Percentiles rank a stretch among this genome's conserved stretches.
Conservation (phyloP, 2,888 invertebrate genomes). For the Thumatha senex region DNA sequence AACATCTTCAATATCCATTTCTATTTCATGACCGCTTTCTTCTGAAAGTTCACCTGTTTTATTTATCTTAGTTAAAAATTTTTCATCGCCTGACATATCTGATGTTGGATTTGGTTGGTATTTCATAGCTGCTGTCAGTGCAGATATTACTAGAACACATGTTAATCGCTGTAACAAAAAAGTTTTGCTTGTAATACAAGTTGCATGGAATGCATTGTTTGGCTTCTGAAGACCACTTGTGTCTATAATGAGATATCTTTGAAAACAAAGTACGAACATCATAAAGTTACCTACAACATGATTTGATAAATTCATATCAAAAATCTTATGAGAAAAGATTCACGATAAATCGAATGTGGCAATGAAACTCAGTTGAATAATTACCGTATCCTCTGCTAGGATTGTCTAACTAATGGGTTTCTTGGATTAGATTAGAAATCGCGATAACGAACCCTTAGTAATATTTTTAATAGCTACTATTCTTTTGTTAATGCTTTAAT, state of each 20-base stretch:
- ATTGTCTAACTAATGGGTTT: slow-evolving; percentile 12
- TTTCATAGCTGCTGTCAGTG: slow-evolving; percentile 53
- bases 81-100: slow-evolving; percentile 73
- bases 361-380: slow-evolving; percentile 54
- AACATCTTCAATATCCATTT: slow-evolving; percentile 61
- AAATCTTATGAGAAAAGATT: slow-evolving; percentile 50
- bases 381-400: slow-evolving; percentile 58
- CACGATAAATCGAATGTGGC: slow-evolving; percentile 51
- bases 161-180: slow-evolving; percentile 52
- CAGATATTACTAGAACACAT: slow-evolving; percentile 46
- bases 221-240: background rate
- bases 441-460: slow-evolving; percentile 12
- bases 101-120: slow-evolving; percentile 64
- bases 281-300: slow-evolving; percentile 7
- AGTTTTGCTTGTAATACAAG: slow-evolving; percentile 13
- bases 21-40: slow-evolving; percentile 70
- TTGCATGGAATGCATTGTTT: slow-evolving; percentile 20
- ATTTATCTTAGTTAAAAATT: slow-evolving; percentile 47
- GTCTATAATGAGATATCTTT: background rate
- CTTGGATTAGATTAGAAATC: slow-evolving; percentile 13
- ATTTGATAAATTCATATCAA: slow-evolving; percentile 18
- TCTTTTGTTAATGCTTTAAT: slow-evolving; percentile 6
- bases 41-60: slow-evolving; percentile 65
- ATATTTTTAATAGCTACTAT: slow-evolving; percentile 6
- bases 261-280: background rate